These are phyloP conservation scores for Toxotes chatareus DNA, from an alignment of 2,113 vertebrate species.

Conservation along the genomic window DNA sequence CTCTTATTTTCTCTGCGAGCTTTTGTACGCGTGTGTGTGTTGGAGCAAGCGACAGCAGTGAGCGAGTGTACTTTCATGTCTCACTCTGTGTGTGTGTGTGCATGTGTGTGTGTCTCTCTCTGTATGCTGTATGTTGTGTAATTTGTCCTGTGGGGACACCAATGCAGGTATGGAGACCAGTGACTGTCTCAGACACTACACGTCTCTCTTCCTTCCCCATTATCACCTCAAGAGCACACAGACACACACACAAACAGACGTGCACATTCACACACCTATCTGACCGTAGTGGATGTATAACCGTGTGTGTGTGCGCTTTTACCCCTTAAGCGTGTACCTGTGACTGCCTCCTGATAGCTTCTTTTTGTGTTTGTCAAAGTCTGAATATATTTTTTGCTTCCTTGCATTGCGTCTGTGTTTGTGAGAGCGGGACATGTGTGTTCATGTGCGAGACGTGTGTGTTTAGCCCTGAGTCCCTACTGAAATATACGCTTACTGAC, in stretches of 20 bases:
- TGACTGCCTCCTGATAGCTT: conserved; percentile 5
- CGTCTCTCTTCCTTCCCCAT: conserved; percentile 2
- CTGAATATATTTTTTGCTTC: no score
- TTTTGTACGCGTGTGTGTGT: conserved; percentile 10
- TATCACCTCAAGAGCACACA: neutral
- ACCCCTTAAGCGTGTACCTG: conserved; percentile 4
- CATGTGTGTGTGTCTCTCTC: neutral
- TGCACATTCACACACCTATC: neutral
- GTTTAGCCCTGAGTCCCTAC: conserved; percentile 48
- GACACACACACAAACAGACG: neutral
- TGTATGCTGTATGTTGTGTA: conserved; percentile 9
- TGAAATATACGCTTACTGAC: conserved; percentile 60
- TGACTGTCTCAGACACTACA: neutral
- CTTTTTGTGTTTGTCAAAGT: neutral
- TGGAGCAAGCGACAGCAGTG: neutral
- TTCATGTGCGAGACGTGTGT: conserved; percentile 16
- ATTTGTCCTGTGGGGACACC: conserved; percentile 27
- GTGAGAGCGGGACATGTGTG: conserved; percentile 4
- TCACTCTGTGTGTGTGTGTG: neutral
- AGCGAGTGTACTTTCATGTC: neutral
- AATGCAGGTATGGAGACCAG: conserved; percentile 8
- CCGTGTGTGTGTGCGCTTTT: conserved; percentile 2
- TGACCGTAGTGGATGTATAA: conserved; percentile 4
- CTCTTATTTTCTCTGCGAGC: conserved; percentile 13
- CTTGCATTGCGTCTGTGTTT: neutral